Evolutionary conservation across 64 coral and sea anemone genomes (phyloP).

Genomic region (Porites lutea): DNA sequence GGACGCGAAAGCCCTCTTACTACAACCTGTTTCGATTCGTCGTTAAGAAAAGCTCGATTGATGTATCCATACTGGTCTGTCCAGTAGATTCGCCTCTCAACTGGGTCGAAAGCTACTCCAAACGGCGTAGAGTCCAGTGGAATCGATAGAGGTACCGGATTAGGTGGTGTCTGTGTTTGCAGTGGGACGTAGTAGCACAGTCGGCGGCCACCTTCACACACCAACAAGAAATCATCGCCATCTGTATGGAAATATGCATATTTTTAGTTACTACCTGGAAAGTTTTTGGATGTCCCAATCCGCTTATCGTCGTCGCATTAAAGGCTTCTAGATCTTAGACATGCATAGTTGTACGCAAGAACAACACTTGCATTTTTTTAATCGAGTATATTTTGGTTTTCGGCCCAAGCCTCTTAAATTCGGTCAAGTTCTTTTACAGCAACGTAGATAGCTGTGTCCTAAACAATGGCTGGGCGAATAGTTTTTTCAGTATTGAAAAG

Average conservation of each 20-base stretch:
- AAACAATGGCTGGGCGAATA: too few relatives aligned
- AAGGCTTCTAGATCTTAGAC: too few relatives aligned
- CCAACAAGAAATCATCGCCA: neutral
- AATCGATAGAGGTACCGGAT: neutral
- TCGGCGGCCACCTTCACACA: neutral
- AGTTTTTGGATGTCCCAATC: too few relatives aligned
- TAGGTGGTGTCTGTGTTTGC: neutral
- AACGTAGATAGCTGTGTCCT: too few relatives aligned
- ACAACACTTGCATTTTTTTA: too few relatives aligned
- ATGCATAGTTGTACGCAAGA: too few relatives aligned
- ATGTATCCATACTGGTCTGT: neutral
- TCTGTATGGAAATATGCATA: neutral
- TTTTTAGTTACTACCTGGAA: too few relatives aligned
- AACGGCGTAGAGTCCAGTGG: neutral
- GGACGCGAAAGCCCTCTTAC: neutral
- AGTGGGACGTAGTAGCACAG: neutral
- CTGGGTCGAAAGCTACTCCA: slow-evolving; percentile 26
- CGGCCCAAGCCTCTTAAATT: too few relatives aligned
- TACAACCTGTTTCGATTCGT: neutral
- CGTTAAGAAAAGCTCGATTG: slow-evolving; percentile 5
- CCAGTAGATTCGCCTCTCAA: slow-evolving; percentile 43
- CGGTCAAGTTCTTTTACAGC: too few relatives aligned
- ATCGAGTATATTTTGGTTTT: too few relatives aligned
- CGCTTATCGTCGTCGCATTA: too few relatives aligned
- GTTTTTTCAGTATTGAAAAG: too few relatives aligned